A percentile compares a stretch with the other conserved stretches of the same genome.
Conservation (phyloP, 92 coral and sea anemone genomes). For the Zoanthus sociatus region DNA sequence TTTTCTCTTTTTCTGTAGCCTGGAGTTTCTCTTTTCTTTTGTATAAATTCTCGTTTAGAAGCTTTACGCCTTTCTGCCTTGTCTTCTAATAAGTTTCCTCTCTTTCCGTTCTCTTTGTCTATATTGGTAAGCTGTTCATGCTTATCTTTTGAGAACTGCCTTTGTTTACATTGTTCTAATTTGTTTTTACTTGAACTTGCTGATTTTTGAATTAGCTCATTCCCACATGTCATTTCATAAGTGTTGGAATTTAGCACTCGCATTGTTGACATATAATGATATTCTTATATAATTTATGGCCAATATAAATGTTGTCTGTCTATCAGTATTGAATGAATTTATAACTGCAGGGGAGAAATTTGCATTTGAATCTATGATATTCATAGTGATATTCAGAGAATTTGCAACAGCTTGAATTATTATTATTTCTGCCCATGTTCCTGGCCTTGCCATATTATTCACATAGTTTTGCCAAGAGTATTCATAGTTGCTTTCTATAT, state of each 20-base stretch:
- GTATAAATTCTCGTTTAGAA: slow-evolving; percentile 31
- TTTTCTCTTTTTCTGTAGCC: slow-evolving; percentile 32
- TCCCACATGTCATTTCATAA: background rate
- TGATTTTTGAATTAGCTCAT: slow-evolving; percentile 32
- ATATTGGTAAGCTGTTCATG: background rate
- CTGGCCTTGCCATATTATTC: slow-evolving; percentile 61
- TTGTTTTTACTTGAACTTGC: slow-evolving; percentile 28
- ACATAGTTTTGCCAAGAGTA: slow-evolving; percentile 58
- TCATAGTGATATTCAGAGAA: slow-evolving; percentile 55
- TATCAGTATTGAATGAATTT: slow-evolving; percentile 24
- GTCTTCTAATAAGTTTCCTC: background rate
- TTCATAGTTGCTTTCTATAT: slow-evolving; percentile 59
- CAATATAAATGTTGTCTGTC: slow-evolving; percentile 5
- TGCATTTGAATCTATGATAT: slow-evolving; percentile 61
- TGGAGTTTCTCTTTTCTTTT: slow-evolving; percentile 48
- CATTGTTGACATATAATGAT: slow-evolving; percentile 11
- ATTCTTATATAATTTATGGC: background rate
- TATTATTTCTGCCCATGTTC: slow-evolving; percentile 75
- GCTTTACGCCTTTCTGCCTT: background rate
- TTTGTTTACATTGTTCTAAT: slow-evolving; percentile 35
- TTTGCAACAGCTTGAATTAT: slow-evolving; percentile 76
- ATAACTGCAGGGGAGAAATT: slow-evolving; percentile 56
- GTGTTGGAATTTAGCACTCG: background rate
- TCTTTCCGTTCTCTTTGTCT: slow-evolving; percentile 1
- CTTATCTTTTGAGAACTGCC: slow-evolving; percentile 26